These are phyloP conservation scores for Todiramphus chloris DNA, from an alignment of 2,113 vertebrate genomes.

Conservation along the genomic window DNA sequence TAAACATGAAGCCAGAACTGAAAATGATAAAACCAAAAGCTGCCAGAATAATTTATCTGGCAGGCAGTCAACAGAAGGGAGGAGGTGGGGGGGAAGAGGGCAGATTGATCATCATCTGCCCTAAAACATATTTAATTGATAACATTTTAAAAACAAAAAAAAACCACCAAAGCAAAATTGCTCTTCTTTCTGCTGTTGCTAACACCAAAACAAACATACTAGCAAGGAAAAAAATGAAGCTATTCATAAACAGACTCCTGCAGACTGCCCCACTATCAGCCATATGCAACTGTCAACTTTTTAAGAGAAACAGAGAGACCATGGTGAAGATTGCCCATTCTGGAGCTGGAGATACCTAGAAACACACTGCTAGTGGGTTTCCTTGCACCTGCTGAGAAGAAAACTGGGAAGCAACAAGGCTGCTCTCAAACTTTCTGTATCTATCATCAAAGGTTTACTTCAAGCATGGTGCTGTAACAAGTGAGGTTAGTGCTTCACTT, in stretches of 20 bases:
- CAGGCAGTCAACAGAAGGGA: not conserved
- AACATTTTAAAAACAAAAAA: not conserved
- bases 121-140: not conserved
- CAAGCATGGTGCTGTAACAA: not conserved
- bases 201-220: not conserved
- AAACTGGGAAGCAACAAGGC: not conserved
- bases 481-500: not conserved
- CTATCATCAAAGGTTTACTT: not conserved
- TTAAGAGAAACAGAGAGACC: not conserved
- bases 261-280: not conserved
- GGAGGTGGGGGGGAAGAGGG: fast-evolving
- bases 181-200: not conserved
- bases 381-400: not conserved
- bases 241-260: not conserved
- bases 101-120: not conserved
- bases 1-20: not conserved
- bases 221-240: not conserved
- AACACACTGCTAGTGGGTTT: not conserved
- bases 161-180: not conserved
- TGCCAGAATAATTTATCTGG: not conserved
- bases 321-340: not conserved
- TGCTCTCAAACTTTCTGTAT: not conserved
- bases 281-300: not conserved
- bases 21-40: not conserved
- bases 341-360: not conserved